These are phyloP conservation scores for Noctua janthina DNA, from an alignment of 2,888 invertebrate species.

Conservation along the genomic window DNA sequence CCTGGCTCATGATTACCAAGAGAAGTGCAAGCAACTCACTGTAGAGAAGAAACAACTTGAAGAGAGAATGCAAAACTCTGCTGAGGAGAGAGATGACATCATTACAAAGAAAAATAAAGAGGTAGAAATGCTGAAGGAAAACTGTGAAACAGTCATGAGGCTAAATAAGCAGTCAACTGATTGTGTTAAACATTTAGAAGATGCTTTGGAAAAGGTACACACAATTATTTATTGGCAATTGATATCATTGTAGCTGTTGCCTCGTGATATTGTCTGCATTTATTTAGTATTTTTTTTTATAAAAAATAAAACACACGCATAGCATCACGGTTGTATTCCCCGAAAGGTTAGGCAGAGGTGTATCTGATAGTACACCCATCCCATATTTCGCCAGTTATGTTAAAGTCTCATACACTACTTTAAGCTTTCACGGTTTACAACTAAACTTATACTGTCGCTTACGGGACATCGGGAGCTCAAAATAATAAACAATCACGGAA, in stretches of 20 bases:
- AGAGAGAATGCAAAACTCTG: slow-evolving; percentile 80
- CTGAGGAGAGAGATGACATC: slow-evolving; percentile 73
- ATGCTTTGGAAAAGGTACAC: slow-evolving; percentile 88
- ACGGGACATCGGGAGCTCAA: no score
- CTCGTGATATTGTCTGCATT: not conserved
- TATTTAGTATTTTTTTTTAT: not conserved
- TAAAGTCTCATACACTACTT: no score
- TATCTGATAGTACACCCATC: no score
- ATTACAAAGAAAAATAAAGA: slow-evolving; percentile 81
- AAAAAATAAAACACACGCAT: no score
- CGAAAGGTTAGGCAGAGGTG: no score
- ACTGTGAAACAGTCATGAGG: slow-evolving; percentile 86
- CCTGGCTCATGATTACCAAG: slow-evolving; percentile 92
- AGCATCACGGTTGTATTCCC: no score
- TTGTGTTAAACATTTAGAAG: slow-evolving; percentile 91
- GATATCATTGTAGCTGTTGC: not conserved
- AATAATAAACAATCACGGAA: no score
- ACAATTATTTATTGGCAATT: slow-evolving; percentile 17
- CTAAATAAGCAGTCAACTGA: slow-evolving; percentile 91
- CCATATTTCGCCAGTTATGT: no score
- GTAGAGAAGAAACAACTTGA: slow-evolving; percentile 84
- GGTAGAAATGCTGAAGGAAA: slow-evolving; percentile 86
- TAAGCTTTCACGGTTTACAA: no score
- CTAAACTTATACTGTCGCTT: no score
- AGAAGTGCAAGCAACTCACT: slow-evolving; percentile 91